Conservation (phyloP, 2,888 invertebrate genomes). For the Halocaridina rubra region DNA sequence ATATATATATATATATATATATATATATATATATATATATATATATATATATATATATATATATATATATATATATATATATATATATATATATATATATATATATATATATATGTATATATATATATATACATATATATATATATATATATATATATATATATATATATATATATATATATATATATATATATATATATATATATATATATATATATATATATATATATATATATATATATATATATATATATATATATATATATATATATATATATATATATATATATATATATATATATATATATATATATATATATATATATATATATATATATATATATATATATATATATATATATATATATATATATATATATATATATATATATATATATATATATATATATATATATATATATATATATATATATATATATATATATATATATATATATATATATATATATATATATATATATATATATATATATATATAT, state of each 20-base stretch:
- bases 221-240: background rate
- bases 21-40: background rate
- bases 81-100: background rate
- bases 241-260: background rate
- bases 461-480: background rate
- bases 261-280: background rate
- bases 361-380: background rate
- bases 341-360: background rate
- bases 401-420: background rate
- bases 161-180: background rate
- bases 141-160: background rate
- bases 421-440: background rate
- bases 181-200: background rate
- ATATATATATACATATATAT: background rate
- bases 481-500: background rate
- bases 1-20: background rate
- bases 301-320: background rate
- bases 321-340: background rate
- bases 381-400: background rate
- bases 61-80: background rate
- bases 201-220: background rate
- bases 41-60: background rate
- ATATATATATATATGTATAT: background rate
- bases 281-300: background rate
- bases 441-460: background rate